Evolutionary conservation across 2,888 invertebrate genomes (phyloP).

Genomic region (Cremastobaeus sp.): DNA sequence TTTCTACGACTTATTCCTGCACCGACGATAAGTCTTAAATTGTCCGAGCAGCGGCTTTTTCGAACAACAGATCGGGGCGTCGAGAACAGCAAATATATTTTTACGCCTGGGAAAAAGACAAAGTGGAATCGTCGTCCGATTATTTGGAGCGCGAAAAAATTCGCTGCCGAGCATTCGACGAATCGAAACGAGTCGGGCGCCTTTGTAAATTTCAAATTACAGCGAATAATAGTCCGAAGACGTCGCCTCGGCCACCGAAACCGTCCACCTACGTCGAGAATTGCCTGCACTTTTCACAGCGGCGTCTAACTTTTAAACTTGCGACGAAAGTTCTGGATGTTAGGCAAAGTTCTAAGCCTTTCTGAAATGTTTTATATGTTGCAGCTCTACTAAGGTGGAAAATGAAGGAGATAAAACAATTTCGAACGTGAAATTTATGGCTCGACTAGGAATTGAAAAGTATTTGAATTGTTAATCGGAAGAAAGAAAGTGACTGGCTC

Average conservation of each 20-base stretch:
- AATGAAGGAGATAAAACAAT: not conserved
- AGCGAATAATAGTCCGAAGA: constrained; percentile 16
- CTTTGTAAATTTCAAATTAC: not conserved
- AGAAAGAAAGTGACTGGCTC: no score
- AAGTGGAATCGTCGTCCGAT: not conserved
- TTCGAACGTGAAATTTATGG: no score
- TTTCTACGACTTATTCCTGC: constrained; percentile 1
- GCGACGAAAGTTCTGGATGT: constrained; percentile 1
- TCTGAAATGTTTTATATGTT: constrained; percentile 3
- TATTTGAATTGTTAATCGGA: no score
- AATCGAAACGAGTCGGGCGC: not conserved
- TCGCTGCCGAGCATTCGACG: not conserved
- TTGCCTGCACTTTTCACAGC: constrained; percentile 1
- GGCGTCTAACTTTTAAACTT: constrained; percentile 22
- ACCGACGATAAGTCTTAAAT: constrained; percentile 10
- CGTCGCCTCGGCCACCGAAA: no score
- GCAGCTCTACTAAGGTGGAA: not conserved
- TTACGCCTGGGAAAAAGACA: not conserved
- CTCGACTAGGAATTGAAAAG: no score
- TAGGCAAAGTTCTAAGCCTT: constrained; percentile 1
- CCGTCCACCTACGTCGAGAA: not conserved
- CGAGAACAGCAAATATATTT: not conserved
- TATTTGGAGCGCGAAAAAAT: not conserved
- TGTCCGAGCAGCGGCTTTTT: constrained; percentile 9
- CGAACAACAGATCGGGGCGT: not conserved